Percentiles rank a stretch among this genome's conserved stretches.
Evolutionary conservation across 2,797 vertebrate genomes (phyloP).

Genomic region (Spondyliosoma cantharus): DNA sequence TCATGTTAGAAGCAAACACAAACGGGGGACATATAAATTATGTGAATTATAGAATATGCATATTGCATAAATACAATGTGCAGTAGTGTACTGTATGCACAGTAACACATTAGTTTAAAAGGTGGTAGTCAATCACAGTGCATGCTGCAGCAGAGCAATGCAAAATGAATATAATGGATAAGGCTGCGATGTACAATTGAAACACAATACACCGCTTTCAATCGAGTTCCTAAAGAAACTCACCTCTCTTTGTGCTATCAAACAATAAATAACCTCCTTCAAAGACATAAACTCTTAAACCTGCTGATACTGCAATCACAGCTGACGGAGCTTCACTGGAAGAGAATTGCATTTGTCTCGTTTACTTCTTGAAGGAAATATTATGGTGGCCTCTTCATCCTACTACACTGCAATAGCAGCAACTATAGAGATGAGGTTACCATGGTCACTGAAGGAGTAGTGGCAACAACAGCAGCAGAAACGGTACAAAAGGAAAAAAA

Average conservation of each 20-base stretch:
- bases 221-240: conserved; percentile 64
- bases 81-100: conserved; percentile 37
- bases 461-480: conserved; percentile 46
- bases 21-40: conserved; percentile 61
- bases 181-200: conserved; percentile 51
- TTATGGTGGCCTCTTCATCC: conserved; percentile 67
- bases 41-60: conserved; percentile 55
- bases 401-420: conserved; percentile 39
- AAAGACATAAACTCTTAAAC: conserved; percentile 47
- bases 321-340: conserved; percentile 40
- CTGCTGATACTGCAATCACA: conserved; percentile 50
- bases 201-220: conserved; percentile 68
- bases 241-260: conserved; percentile 52
- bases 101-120: conserved; percentile 66
- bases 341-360: conserved; percentile 58
- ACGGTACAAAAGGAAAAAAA: conserved; percentile 47
- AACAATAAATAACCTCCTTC: conserved; percentile 65
- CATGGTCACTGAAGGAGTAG: conserved; percentile 70
- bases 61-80: conserved; percentile 67
- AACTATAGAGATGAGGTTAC: conserved; percentile 70
- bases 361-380: conserved; percentile 66
- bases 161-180: conserved; percentile 64
- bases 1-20: conserved; percentile 60
- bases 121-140: conserved; percentile 70
- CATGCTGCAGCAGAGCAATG: conserved; percentile 40